Evolutionary conservation across 1,140 invertebrate genomes (phyloP), one percentile per base, ranked within the genome.

Genomic region (Bombus sylvicola): DNA sequence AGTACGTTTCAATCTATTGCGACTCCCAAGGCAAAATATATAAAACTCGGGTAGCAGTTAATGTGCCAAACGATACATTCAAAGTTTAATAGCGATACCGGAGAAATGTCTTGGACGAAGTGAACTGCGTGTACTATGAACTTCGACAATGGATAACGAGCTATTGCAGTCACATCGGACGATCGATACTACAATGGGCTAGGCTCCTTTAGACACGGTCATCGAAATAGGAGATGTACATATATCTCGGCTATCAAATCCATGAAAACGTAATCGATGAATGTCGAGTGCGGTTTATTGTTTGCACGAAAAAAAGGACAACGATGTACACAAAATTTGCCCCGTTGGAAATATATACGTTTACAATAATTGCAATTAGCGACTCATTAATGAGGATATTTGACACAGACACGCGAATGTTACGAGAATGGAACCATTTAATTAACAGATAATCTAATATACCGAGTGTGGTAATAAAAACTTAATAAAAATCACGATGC

Each of bases 101-200:
- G 72, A 41, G 57, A 86, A 78, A 83, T 89, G 31, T 80, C 84
- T 87, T 83, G 59, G 66, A 86, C 80, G 73, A 89, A 89, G 57
- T 83, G 68, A 4, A 81, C 86, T 53, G 12, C 59, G 75, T 37
- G 64, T 47, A 66, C 73, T 71, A 68, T 68, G 66, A 77, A 75
- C 74, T 57, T 88, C 13, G 31, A 74, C 37, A 81, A 72, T 68
- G 59, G 80, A 87, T 86, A 89, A 89, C 78, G 84, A 86, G 83
- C 37, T 79, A 69, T 72, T 43, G 68, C 73, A 71, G 79, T 83
- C 57, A 76, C 83, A 81, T 72, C 34, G 73, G 22, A 37, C 57
- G 80, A 87, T 89, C 87, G 72, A 89, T 88, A 82, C 68, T 31
- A 74, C 62, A 41, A 41, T 81, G 62, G n/a, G 37, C 39, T 47